Base-by-base conservation (phyloP, 1,140 invertebrate genomes). In the Diorhabda carinulata region DNA sequence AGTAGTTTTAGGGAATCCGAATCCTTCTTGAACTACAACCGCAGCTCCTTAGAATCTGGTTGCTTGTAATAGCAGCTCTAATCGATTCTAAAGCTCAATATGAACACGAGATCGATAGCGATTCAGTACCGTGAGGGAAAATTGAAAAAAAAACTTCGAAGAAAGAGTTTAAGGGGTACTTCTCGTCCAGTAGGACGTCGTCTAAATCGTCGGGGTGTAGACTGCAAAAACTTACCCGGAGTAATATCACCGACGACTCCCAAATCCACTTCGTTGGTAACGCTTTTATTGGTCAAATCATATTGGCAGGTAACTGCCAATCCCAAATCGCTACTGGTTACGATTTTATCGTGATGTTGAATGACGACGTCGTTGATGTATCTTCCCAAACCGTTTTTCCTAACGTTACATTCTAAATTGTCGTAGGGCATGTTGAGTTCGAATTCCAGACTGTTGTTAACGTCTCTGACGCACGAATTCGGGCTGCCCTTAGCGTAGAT, bases 321-420 rank as follows among this genome's bases (percentile, higher is more conserved):
- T 3, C 94, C 95, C 74, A 97, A 86, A 86, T 97, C 95, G 4
- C 93, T 94, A 58, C 93, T 95, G 57, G 95, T 97, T 59, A 97
- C 94, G 73, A 97, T 96, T 70, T 93, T 95, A 79, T 97, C 94
- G 82, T 97, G 95, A 82, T 97, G 94, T 80, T 97, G 94, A 75
- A 96, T 95, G 47, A 96, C 91, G 8, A 95, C 91, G 82, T 95
- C 93, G 80, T 94, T 95, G 68, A 93, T 82, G 74, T 94, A 96
- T 67, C 91, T 88, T 64, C 92, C 92, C 9, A 93, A 85, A 57
- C 91, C 91, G 74, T 92, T 92, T 77, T 94, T 91, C 72, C 91
- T 89, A 10, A 94, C 92, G 81, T 95, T 95, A 80, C 94, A 96
- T 78, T 95, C 92, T 10, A 96, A 85, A 81, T 96, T 92, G 78